Evolutionary conservation across 2,113 vertebrate genomes (phyloP).

Genomic region (Passer montanus): DNA sequence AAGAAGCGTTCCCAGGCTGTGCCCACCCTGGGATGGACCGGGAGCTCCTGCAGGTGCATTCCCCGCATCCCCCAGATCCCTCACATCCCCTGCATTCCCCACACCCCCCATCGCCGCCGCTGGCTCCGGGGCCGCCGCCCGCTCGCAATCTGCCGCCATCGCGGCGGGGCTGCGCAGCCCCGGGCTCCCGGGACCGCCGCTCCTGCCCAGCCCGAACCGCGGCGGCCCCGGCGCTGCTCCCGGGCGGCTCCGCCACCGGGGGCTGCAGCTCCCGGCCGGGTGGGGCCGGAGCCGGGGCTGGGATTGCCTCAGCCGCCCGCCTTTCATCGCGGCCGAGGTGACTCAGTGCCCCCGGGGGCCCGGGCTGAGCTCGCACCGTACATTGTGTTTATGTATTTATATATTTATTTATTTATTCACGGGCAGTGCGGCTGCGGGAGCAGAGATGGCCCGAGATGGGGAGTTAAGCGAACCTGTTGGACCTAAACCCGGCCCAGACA

Average conservation of each 20-base stretch:
- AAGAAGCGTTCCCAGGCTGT: fast-evolving
- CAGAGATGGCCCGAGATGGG: not conserved
- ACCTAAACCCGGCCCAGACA: not conserved
- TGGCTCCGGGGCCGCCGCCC: not conserved
- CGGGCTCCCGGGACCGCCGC: not conserved
- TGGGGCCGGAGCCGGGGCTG: slow-evolving; percentile 38
- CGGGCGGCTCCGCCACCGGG: not conserved
- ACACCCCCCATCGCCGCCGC: no score
- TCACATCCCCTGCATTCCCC: no score
- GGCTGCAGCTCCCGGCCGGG: slow-evolving; percentile 35
- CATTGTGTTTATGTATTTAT: not conserved
- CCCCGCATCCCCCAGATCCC: no score
- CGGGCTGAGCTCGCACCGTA: fast-evolving
- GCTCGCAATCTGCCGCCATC: not conserved
- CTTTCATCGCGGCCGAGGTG: not conserved
- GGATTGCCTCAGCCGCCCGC: slow-evolving; percentile 15
- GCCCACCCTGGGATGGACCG: not conserved
- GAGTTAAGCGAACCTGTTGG: slow-evolving; percentile 20
- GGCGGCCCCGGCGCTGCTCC: not conserved
- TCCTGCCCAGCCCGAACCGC: not conserved
- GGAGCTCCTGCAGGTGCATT: no score
- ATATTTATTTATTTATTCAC: not conserved
- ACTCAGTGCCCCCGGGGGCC: slow-evolving; percentile 22
- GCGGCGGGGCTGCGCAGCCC: not conserved
- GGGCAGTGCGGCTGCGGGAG: not conserved